Evolutionary conservation across 2,888 invertebrate genomes (phyloP).

Genomic region (Ophioninae sp.): DNA sequence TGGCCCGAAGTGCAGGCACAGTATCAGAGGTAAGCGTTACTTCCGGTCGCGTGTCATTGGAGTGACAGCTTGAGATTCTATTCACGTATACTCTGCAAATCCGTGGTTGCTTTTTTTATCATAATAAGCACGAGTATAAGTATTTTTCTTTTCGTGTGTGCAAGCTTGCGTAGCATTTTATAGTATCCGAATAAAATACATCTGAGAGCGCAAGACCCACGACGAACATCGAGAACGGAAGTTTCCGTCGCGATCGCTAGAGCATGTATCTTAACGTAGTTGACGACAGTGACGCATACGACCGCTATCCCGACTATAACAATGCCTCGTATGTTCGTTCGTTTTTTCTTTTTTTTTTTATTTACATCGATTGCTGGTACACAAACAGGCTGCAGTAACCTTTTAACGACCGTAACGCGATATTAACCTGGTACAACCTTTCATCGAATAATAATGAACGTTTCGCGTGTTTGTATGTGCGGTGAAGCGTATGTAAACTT

Average conservation of each 20-base stretch:
- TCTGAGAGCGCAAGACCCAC: neutral
- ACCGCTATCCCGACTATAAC: constrained; percentile 18
- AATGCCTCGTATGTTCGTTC: constrained; percentile 13
- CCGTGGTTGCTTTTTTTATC: neutral
- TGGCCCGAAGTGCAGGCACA: neutral
- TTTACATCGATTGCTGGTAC: neutral
- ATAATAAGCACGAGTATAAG: neutral
- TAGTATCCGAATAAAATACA: neutral
- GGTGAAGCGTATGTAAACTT: neutral
- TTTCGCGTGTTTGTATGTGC: neutral
- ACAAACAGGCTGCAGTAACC: neutral
- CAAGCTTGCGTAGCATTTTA: neutral
- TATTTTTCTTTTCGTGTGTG: neutral
- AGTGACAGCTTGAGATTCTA: neutral
- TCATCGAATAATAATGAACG: neutral
- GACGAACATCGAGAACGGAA: constrained; percentile 23
- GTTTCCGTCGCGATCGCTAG: constrained; percentile 11
- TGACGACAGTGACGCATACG: constrained; percentile 40
- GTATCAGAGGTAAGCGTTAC: constrained; percentile 12
- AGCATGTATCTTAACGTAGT: constrained; percentile 37
- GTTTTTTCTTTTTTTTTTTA: neutral
- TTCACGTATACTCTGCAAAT: constrained; percentile 7
- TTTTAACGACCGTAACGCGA: neutral
- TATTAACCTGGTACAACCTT: neutral
- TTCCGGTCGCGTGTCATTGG: constrained; percentile 22